A percentile compares a stretch with the other conserved stretches of the same genome.
Evolutionary conservation across 1,140 invertebrate species (phyloP).

Genomic region (Aleiodes sp.): DNA sequence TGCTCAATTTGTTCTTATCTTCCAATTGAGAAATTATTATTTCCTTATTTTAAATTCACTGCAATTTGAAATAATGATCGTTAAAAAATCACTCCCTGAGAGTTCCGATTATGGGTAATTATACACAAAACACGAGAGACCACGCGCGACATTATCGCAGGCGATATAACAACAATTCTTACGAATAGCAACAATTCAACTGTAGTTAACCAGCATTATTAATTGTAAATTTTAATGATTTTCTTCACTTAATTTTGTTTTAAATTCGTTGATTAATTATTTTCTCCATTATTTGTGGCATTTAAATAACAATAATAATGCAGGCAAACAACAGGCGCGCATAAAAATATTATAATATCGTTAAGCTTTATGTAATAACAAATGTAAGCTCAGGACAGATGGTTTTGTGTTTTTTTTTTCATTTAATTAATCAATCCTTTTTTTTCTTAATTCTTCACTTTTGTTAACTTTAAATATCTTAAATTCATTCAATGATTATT

Average conservation of each 20-base stretch:
- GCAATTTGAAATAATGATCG: background rate
- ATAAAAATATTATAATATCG: slow-evolving; percentile 67
- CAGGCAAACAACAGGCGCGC: slow-evolving; percentile 54
- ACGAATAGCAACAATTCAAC: slow-evolving; percentile 66
- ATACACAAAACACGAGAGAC: slow-evolving; percentile 21
- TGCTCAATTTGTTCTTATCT: background rate
- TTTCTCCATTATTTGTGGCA: background rate
- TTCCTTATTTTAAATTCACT: too few species aligned
- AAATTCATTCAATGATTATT: background rate
- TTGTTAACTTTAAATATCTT: background rate
- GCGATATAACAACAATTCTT: slow-evolving; percentile 65
- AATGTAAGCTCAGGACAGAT: slow-evolving; percentile 65
- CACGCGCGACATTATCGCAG: slow-evolving; percentile 58
- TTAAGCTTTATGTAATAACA: slow-evolving; percentile 66
- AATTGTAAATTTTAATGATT: too few species aligned
- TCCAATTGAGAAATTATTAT: too few species aligned
- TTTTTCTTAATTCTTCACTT: slow-evolving; percentile 22
- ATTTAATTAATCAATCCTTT: slow-evolving; percentile 13
- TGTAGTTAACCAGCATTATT: slow-evolving; percentile 55
- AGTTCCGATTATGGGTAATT: background rate
- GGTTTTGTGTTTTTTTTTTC: slow-evolving; percentile 30
- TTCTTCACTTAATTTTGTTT: slow-evolving; percentile 20
- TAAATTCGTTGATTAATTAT: background rate
- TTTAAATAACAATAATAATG: slow-evolving; percentile 42
- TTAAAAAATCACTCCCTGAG: slow-evolving; percentile 6